Conservation (phyloP, 2,113 vertebrate genomes). For the Brachypodius melanocephalos region DNA sequence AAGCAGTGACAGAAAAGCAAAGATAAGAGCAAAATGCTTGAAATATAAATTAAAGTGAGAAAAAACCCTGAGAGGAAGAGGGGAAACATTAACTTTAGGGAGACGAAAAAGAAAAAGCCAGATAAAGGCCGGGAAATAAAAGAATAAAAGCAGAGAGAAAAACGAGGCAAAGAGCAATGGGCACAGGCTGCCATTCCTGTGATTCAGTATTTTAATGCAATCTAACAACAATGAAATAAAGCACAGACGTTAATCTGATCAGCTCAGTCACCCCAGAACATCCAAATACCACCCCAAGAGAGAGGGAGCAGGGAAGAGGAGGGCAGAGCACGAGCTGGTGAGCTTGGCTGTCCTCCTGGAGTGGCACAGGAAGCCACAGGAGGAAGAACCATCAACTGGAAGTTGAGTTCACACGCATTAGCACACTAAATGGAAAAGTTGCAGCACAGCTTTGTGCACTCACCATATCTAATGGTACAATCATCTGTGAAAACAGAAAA, state of each 20-base stretch:
- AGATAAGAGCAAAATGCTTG: neutral
- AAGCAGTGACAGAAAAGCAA: neutral
- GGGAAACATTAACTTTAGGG: neutral
- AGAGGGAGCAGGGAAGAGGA: neutral
- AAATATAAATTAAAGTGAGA: neutral
- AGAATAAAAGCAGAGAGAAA: neutral
- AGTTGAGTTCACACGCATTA: neutral
- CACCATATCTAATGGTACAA: conserved; percentile 46
- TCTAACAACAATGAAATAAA: neutral
- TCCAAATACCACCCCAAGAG: neutral
- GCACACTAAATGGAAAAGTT: conserved; percentile 22
- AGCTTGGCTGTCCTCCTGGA: neutral
- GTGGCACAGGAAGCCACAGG: neutral
- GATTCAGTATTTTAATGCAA: neutral
- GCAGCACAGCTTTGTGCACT: conserved; percentile 21
- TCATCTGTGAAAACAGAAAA: conserved; percentile 53
- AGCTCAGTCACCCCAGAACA: neutral
- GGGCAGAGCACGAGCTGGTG: rapidly evolving
- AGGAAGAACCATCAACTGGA: neutral
- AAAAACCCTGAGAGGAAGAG: neutral
- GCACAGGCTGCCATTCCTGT: neutral
- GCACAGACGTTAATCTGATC: neutral
- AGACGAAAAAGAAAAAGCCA: neutral
- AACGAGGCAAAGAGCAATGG: neutral
- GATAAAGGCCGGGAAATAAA: neutral